Evolutionary conservation across 2,113 vertebrate species (phyloP).

Genomic region (Saguinus imperator): DNA sequence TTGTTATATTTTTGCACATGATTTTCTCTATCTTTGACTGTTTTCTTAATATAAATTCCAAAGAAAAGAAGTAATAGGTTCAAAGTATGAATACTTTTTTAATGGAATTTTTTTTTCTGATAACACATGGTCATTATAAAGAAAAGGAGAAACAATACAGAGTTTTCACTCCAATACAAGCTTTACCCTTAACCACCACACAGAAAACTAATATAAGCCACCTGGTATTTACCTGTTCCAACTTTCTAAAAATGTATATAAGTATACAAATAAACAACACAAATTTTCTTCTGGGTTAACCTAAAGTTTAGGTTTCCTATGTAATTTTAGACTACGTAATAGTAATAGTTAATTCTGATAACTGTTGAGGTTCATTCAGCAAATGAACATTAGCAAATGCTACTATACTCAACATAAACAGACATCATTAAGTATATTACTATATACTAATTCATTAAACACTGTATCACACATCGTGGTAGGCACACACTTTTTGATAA

Average conservation of each 20-base stretch:
- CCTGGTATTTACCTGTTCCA: neutral
- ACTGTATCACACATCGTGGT: neutral
- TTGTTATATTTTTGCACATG: neutral
- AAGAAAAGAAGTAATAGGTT: slow-evolving; percentile 11
- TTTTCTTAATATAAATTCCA: slow-evolving; percentile 32
- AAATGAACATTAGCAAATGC: neutral
- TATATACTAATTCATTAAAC: neutral
- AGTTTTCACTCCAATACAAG: neutral
- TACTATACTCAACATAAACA: neutral
- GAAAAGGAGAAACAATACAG: neutral
- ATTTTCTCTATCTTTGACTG: slow-evolving; percentile 22
- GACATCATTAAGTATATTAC: neutral
- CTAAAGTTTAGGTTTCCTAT: too few relatives aligned
- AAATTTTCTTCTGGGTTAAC: neutral
- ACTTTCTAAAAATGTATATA: neutral
- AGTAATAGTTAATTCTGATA: neutral
- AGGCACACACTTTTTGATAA: neutral
- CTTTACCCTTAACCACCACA: neutral
- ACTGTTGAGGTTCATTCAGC: neutral
- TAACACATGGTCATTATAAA: neutral
- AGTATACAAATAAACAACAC: neutral
- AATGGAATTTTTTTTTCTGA: neutral
- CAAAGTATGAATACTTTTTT: neutral
- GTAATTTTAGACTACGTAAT: neutral
- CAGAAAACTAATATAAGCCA: neutral